phyloP scores from a whole-genome alignment of 2,888 invertebrate genomes.

The Augochlorella aurata region DNA sequence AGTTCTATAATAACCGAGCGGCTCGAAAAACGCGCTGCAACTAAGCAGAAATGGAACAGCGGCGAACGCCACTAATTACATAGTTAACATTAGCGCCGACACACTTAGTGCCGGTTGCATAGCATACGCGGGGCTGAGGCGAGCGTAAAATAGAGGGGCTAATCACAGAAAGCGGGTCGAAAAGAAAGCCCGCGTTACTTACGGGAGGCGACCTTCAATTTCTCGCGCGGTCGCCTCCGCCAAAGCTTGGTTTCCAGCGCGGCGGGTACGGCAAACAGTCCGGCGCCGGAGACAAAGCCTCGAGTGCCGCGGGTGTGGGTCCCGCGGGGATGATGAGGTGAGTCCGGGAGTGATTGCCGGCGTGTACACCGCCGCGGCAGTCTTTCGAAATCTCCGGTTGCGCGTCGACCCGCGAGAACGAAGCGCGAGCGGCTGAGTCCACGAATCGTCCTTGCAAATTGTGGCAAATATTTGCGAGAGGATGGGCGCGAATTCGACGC shows the following conservation, averaged over 20 bases:
- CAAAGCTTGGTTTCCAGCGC: background rate
- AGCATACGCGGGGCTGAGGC: background rate
- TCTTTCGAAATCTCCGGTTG: background rate
- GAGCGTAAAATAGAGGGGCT: background rate
- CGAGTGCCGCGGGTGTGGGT: background rate
- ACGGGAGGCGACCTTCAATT: background rate
- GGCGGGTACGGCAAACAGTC: background rate
- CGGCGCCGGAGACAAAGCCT: background rate
- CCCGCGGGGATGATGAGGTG: background rate
- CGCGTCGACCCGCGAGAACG: background rate
- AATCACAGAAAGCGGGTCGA: background rate
- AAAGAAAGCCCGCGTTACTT: conserved; percentile 7
- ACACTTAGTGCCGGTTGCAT: background rate
- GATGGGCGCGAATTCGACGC: background rate
- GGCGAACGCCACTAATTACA: background rate
- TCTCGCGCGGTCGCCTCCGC: background rate
- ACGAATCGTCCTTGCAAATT: background rate
- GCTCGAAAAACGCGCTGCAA: background rate
- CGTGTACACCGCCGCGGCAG: background rate
- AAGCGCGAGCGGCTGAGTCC: background rate
- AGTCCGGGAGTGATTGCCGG: background rate
- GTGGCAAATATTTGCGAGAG: conserved; percentile 1
- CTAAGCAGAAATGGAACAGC: background rate
- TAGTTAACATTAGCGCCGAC: background rate
- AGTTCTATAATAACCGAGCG: no score